Evolutionary conservation across 2,888 invertebrate species (phyloP), one percentile per base, ranked within the genome.

Genomic region (Drosophila anomalata): DNA sequence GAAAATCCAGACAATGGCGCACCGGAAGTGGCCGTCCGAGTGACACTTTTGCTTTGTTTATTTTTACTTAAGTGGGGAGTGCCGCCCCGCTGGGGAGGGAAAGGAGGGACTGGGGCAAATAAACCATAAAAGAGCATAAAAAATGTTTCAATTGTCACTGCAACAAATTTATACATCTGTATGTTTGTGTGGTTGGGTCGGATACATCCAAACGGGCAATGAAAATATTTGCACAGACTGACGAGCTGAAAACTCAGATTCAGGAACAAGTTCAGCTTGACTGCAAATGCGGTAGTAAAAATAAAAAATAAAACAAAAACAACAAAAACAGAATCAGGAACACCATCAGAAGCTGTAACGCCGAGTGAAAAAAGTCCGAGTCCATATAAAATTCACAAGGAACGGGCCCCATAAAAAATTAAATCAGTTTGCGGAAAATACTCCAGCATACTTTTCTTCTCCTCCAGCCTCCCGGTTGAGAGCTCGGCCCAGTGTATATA

Each of bases 121-220:
- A 86, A 87, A 75, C 82, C 84, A 87, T 87, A 78, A 87, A 82
- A 82, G 77, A 73, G 85, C 82, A 81, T 87, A 84, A 75, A 73
- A 81, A 84, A 84, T 87, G 87, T 77, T 81, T 77, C 85, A 81
- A 84, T 82, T 87, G 82, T 87, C 77, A 84, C 73, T 73, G 82
- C 63, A 67, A 68, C 69, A 76, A 79, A 79, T 57, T 57, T 44
- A 73, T 63, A 50, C 57, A 48, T 62, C 47, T 26, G 24, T n/a
- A 14, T 52, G 48, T 63, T 47, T 61, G 46, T 66, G 44, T 54
- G 42, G 67, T 54, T 52, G 33, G 11, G 33, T 17, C 75, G 48
- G 50, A 41, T 67, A 44, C 62, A 36, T 63, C 26, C 52, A 36
- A 70, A 36, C 65, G 54, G 55, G 61, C 66, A 72, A 73, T 73